Conservation (phyloP, 23 tunicate genomes). For the Diplosoma virens region DNA sequence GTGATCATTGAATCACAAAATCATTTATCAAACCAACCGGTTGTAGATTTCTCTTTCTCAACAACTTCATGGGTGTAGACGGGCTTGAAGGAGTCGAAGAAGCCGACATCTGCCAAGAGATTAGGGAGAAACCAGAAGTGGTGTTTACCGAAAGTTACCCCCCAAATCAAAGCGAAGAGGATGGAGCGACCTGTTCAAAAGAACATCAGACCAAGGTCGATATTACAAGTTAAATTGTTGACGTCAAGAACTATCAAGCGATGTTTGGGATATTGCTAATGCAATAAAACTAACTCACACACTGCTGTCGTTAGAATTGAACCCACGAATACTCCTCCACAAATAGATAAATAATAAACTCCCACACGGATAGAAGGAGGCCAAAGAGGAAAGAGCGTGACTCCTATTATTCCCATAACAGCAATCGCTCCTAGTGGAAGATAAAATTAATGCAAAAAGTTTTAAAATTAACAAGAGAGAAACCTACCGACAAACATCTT, state of each 20-base stretch:
- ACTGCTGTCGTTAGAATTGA: slow-evolving; percentile 54
- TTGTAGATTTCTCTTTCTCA: slow-evolving; percentile 3
- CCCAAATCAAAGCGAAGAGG: slow-evolving; percentile 64
- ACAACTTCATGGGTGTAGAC: slow-evolving; percentile 61
- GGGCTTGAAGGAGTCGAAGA: slow-evolving; percentile 94
- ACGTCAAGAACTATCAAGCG: neutral
- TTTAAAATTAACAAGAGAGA: neutral
- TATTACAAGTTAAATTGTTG: neutral
- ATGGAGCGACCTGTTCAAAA: slow-evolving; percentile 58
- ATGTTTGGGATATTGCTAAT: neutral
- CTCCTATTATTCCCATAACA: slow-evolving; percentile 65
- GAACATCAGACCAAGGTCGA: neutral
- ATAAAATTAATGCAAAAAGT: neutral
- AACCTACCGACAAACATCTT: slow-evolving; percentile 43
- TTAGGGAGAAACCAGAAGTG: slow-evolving; percentile 95
- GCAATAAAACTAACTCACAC: slow-evolving; percentile 42
- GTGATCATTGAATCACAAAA: no score
- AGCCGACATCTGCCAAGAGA: slow-evolving; percentile 85
- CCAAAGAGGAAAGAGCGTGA: slow-evolving; percentile 85
- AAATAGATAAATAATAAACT: slow-evolving; percentile 63
- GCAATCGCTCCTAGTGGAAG: slow-evolving; percentile 40
- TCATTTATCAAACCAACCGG: no score
- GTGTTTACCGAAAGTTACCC: slow-evolving; percentile 74
- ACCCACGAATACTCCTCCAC: slow-evolving; percentile 75
- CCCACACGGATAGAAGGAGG: slow-evolving; percentile 68